Evolutionary conservation across 2,113 vertebrate genomes (phyloP), one percentile per base, ranked within the genome.

Genomic region (Pluvialis apricaria): DNA sequence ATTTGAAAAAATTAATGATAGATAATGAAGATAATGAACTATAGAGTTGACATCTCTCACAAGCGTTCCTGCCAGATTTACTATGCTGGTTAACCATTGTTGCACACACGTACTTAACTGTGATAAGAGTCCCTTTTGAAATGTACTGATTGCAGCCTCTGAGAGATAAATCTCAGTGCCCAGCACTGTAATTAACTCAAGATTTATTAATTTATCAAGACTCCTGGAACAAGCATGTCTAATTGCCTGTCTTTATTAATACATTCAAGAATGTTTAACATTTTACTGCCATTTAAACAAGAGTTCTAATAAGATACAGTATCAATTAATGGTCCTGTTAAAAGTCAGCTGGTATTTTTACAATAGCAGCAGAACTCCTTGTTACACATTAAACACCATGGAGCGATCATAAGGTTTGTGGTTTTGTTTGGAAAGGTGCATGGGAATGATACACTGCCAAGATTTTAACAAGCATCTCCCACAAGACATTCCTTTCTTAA

Each of bases 241-340:
- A 97, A 97, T 97, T 95, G 81, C 78, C 54, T 69, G 79, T 91
- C 90, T 95, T 97, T 95, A 97, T 96, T 97, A 97, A 97, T 94
- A 82, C 55, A 73, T 88, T 94, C 69, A 93, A 94, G 94, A 96
- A 96, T 86, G 88, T 91, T 97, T 97, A 97, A 94, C 90, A 91
- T 96, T 96, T 97, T 96, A 97, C 54, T 96, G 90, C 92, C 94
- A 90, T 97, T 97, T 97, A 94, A 97, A 95, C 94, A 92, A 90
- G 94, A 86, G 71, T 84, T 95, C 88, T 96, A 96, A 88, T 96
- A 97, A 96, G 96, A 97, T 88, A 95, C 52, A 90, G 65, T 95
- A 97, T 97, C 96, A 97, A 95, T 95, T 97, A 97, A 96, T 86
- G 78, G 88, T 82, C 91, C 89, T 92, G 61, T 97, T 97, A 97